Conservation (phyloP, 1,140 invertebrate species). For the Diploscapter pachys region DNA sequence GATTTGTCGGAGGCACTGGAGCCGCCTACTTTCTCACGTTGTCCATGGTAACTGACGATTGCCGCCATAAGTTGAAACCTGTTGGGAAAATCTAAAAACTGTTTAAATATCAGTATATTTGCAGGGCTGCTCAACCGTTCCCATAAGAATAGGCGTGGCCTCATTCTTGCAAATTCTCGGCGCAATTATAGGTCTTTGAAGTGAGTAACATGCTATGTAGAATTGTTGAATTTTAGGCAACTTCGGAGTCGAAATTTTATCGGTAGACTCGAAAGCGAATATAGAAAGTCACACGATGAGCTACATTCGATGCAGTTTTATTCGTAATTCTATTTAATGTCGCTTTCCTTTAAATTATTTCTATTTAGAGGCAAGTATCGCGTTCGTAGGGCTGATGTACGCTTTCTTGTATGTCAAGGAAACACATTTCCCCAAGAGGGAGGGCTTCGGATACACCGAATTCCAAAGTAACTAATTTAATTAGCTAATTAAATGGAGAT, state of each 20-base stretch:
- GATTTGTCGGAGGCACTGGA: constrained; percentile 14
- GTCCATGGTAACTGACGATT: constrained; percentile 33
- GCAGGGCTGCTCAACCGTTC: constrained; percentile 27
- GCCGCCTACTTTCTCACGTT: constrained; percentile 2
- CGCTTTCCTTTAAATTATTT: not conserved
- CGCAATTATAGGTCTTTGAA: constrained; percentile 11
- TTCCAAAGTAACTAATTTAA: constrained; percentile 13
- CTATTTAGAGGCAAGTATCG: constrained; percentile 20
- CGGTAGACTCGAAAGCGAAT: constrained; percentile 26
- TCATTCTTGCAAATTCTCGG: constrained; percentile 24
- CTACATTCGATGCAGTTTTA: constrained; percentile 20
- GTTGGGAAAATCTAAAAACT: not conserved
- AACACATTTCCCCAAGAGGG: constrained; percentile 29
- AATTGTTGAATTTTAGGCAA: not conserved
- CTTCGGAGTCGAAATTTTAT: constrained; percentile 17
- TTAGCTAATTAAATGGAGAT: not conserved
- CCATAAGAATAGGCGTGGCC: constrained; percentile 27
- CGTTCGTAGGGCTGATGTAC: constrained; percentile 28
- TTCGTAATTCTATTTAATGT: not conserved
- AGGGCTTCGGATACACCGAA: constrained; percentile 20
- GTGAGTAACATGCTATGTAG: no score
- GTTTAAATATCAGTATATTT: not conserved
- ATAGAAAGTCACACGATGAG: constrained; percentile 20
- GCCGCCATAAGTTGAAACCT: constrained; percentile 26
- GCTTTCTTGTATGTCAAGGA: constrained; percentile 34